Evolutionary conservation across 2,113 vertebrate genomes (phyloP).

Genomic region (Noturus placidus): DNA sequence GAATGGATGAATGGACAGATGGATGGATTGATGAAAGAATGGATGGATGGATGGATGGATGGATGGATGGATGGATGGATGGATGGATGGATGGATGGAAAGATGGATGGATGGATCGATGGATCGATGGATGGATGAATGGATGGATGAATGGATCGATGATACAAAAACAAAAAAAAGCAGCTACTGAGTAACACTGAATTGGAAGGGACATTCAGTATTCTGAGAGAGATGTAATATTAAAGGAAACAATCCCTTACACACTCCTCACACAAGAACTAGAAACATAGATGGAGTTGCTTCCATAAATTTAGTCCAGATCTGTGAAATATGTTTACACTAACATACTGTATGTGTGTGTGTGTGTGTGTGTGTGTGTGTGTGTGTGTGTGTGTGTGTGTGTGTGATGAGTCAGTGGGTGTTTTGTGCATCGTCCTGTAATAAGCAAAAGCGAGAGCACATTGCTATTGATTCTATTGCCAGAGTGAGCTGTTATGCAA

Average conservation of each 20-base stretch:
- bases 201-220: not conserved
- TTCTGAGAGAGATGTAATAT: not conserved
- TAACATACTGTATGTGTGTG: not conserved
- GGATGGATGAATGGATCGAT: too few species aligned
- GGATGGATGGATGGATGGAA: too few species aligned
- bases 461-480: slow-evolving; percentile 20
- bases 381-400: not conserved
- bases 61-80: too few species aligned
- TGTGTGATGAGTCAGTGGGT: slow-evolving; percentile 15
- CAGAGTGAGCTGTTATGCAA: slow-evolving; percentile 30
- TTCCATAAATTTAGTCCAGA: not conserved
- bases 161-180: not conserved
- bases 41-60: too few species aligned
- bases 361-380: slow-evolving; percentile 4
- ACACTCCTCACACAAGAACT: not conserved
- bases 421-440: not conserved
- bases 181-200: not conserved
- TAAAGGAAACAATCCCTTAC: not conserved
- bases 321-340: not conserved
- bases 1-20: too few species aligned
- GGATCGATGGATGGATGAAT: too few species aligned
- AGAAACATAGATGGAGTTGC: not conserved
- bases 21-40: too few species aligned
- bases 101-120: too few species aligned
- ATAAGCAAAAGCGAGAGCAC: slow-evolving; percentile 1